Percentiles rank a stretch among this genome's conserved stretches.
These are phyloP conservation scores for Myotis vivesi DNA, from an alignment of 2,797 vertebrate species.

Conservation along the genomic window DNA sequence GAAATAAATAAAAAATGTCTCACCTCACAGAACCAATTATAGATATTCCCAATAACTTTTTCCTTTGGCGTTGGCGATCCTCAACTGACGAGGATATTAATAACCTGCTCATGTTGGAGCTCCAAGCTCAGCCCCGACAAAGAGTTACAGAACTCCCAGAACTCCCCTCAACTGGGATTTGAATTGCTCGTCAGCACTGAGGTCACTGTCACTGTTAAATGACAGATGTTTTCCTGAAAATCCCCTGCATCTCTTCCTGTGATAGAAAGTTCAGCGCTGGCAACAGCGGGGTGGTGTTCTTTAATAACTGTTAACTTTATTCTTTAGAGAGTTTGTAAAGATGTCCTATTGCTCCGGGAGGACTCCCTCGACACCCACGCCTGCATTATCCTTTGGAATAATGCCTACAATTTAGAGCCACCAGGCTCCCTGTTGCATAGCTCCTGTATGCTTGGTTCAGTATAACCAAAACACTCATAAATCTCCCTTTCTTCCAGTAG, in stretches of 20 bases:
- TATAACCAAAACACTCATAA: constrained; percentile 91
- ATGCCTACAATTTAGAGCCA: constrained; percentile 87
- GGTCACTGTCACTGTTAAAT: constrained; percentile 93
- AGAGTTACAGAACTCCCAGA: constrained; percentile 84
- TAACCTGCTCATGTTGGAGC: constrained; percentile 39
- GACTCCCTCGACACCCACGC: constrained; percentile 82
- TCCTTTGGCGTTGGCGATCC: background rate
- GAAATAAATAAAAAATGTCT: constrained; percentile 31
- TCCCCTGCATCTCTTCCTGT: constrained; percentile 89
- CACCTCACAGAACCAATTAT: background rate
- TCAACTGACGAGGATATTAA: background rate
- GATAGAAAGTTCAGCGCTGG: constrained; percentile 88
- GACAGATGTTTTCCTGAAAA: constrained; percentile 96
- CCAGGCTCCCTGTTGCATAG: constrained; percentile 87
- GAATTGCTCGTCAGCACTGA: constrained; percentile 91
- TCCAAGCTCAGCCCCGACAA: constrained; percentile 53
- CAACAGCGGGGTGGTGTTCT: constrained; percentile 89
- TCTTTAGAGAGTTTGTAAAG: constrained; percentile 87
- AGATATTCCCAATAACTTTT: background rate
- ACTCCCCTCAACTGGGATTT: constrained; percentile 84
- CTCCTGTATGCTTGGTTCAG: constrained; percentile 88
- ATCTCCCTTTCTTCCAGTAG: constrained; percentile 90
- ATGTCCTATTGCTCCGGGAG: constrained; percentile 86
- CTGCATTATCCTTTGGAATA: constrained; percentile 86
- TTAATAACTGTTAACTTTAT: constrained; percentile 96